Percentiles rank a stretch among this genome's conserved stretches.
phyloP scores from a whole-genome alignment of 2,797 vertebrate genomes.

The Sternotherus odoratus region DNA sequence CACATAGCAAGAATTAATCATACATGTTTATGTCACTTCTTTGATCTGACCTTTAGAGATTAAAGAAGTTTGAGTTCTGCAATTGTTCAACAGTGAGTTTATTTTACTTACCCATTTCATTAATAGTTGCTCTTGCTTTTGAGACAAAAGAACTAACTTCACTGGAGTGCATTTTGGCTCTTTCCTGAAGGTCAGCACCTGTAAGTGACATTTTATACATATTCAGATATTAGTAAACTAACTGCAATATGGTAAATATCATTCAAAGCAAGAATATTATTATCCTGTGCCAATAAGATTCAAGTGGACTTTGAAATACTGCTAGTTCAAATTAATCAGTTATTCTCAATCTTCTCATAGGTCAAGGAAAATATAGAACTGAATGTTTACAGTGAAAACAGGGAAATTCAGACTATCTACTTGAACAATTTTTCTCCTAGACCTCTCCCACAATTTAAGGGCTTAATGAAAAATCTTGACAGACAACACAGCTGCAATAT shows the following conservation, averaged over 20 bases:
- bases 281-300: background rate
- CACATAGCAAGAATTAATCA: background rate
- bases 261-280: constrained; percentile 22
- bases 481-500: background rate
- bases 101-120: constrained; percentile 90
- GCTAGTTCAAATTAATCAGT: background rate
- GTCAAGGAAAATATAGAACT: constrained; percentile 56
- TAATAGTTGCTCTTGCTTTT: constrained; percentile 91
- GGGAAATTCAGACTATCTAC: background rate
- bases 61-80: background rate
- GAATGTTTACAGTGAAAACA: background rate
- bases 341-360: constrained; percentile 28
- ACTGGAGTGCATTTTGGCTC: constrained; percentile 94
- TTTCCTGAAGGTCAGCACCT: constrained; percentile 98
- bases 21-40: background rate
- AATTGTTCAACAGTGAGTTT: background rate
- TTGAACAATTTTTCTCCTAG: background rate
- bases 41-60: background rate
- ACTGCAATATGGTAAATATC: background rate
- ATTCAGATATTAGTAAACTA: constrained; percentile 37
- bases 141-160: constrained; percentile 97
- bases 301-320: background rate
- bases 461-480: background rate
- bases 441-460: background rate
- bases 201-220: constrained; percentile 68